Evolutionary conservation across 2,797 vertebrate species (phyloP).

Genomic region (Neosalanx taihuensis): DNA sequence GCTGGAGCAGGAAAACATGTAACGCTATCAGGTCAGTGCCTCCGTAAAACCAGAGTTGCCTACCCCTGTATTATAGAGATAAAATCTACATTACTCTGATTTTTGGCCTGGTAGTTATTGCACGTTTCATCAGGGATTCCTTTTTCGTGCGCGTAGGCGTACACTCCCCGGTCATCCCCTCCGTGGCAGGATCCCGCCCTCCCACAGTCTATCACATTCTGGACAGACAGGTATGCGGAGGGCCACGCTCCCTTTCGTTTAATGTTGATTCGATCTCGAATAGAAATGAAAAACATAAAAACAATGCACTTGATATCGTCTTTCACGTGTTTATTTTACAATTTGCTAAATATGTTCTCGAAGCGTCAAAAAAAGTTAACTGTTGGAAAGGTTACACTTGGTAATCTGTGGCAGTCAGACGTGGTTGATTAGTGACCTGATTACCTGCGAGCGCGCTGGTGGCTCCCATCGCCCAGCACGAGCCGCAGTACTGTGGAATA

Average conservation of each 20-base stretch:
- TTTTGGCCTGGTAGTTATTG: constrained; percentile 95
- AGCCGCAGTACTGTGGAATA: constrained; percentile 94
- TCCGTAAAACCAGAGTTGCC: too few relatives aligned
- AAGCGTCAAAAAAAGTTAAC: not conserved
- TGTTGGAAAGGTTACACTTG: not conserved
- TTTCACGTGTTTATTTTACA: too few relatives aligned
- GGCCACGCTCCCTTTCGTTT: constrained; percentile 89
- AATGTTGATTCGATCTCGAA: constrained; percentile 89
- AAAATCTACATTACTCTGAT: constrained; percentile 77
- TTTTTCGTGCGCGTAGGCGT: constrained; percentile 77
- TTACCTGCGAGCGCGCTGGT: constrained; percentile 91
- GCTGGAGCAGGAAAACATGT: too few relatives aligned
- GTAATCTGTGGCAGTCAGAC: not conserved
- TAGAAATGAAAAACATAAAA: not conserved
- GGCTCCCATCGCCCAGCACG: constrained; percentile 93
- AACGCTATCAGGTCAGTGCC: too few relatives aligned
- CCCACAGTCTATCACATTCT: constrained; percentile 89
- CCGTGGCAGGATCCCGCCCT: constrained; percentile 83
- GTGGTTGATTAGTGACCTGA: not conserved
- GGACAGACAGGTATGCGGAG: constrained; percentile 86
- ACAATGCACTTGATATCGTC: not conserved
- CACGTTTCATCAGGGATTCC: constrained; percentile 95
- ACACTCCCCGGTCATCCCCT: constrained; percentile 85
- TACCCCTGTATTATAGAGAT: not conserved
- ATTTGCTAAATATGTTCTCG: too few relatives aligned